Conservation (phyloP, 1,140 invertebrate species). For the Micrasema longulum region DNA sequence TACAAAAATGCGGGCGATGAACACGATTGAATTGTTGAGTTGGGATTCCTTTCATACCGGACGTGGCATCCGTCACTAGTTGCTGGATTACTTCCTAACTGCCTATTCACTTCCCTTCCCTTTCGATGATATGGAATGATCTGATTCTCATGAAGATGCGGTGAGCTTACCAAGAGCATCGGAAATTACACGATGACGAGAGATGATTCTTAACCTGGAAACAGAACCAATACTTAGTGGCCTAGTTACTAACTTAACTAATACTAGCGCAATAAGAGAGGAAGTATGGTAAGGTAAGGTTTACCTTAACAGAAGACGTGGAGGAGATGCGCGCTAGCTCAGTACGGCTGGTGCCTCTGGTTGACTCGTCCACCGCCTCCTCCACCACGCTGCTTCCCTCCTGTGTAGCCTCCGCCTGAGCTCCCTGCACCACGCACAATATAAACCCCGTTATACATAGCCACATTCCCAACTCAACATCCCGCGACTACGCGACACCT, state of each 20-base stretch:
- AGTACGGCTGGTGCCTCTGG: constrained; percentile 84
- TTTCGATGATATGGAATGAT: constrained; percentile 55
- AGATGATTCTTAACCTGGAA: constrained; percentile 55
- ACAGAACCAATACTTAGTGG: constrained; percentile 40
- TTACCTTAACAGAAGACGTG: constrained; percentile 46
- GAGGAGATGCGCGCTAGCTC: constrained; percentile 54
- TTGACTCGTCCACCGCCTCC: constrained; percentile 75
- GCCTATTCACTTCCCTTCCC: constrained; percentile 39
- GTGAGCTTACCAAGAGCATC: constrained; percentile 55
- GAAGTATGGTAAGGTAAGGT: constrained; percentile 15
- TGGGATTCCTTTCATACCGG: constrained; percentile 47
- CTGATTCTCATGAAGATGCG: constrained; percentile 53
- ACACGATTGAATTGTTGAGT: constrained; percentile 31
- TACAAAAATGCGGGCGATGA: constrained; percentile 42
- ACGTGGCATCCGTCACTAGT: constrained; percentile 46
- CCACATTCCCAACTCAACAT: constrained; percentile 1
- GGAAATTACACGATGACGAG: constrained; percentile 54
- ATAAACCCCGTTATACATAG: constrained; percentile 22
- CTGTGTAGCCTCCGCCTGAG: constrained; percentile 69
- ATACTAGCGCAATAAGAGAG: constrained; percentile 1
- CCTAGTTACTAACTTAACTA: constrained; percentile 10
- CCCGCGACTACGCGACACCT: neutral
- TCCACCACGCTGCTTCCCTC: constrained; percentile 74
- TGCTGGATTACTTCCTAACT: constrained; percentile 47
- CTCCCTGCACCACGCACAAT: constrained; percentile 55